Evolutionary conservation across 2,888 invertebrate genomes (phyloP), one percentile per base, ranked within the genome.

Genomic region (Acleris laterana): DNA sequence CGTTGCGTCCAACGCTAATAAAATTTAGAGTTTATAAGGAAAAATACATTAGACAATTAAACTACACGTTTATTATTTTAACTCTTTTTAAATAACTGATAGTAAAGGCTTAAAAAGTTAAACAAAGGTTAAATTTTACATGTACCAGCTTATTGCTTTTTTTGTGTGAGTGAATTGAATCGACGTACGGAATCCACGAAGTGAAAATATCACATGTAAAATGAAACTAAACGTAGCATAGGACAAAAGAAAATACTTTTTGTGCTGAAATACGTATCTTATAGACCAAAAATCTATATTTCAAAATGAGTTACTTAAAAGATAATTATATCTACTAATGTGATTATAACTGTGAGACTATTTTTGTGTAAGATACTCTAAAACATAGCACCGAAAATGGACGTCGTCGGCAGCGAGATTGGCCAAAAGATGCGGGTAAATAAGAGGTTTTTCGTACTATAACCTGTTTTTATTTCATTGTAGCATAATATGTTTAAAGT

Each of bases 341-440:
- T 22, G 9, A 17, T 50, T 22, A 17, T 60, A 44, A 28, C 6
- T 38, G 50, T 44, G 7, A 17, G 32, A 50, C 5, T 46, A 38
- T 50, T 68, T 62, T 70, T 19, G 62, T 65, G 68, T 64, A 69
- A 55, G 57, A 50, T 51, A 20, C 17, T 38, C 19, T 50, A 20
- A 52, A 56, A 68, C 72, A 69, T 67, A 70, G 61, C 68, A 63
- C 71, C 69, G 72, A 85, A 82, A 78, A 97, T 97, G 97, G 96
- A 96, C 79, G 95, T 94, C 78, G 95, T 96, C 83, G 97, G 97
- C 74, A 95, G 96, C 74, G 97, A 97, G 94, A 96, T 97, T 75
- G 97, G 97, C 11, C 96, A 96, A 84, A 97, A 97, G 93, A 96
- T 97, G 94, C 94, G 97, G 90, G 97, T 97, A 94, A 94, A 82